Conservation (phyloP, 2,113 vertebrate genomes). For the rat (Rattus norvegicus) region GRCr8 NC_086023.1:76144001-76144500, state of each 20-base stretch:
- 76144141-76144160: neutral
- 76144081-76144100: no score
- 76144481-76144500: neutral
- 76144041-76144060: neutral
- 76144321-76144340: conserved; percentile 14
- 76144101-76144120: neutral
- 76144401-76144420: neutral
- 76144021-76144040: neutral
- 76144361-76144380: neutral
- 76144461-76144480: neutral
- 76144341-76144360: neutral
- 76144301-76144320: neutral
- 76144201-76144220: neutral
- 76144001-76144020: neutral
- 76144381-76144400: neutral
- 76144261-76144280: neutral
- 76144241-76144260: neutral
- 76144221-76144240: neutral
- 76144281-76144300: neutral
- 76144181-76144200: neutral
- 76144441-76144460: neutral
- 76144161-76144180: neutral
- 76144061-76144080: no score
- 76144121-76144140: neutral
- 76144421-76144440: neutral